Percentiles rank a stretch among this genome's conserved stretches.
phyloP scores from a whole-genome alignment of 2,113 vertebrate genomes.

The Dipodomys stephensi region DNA sequence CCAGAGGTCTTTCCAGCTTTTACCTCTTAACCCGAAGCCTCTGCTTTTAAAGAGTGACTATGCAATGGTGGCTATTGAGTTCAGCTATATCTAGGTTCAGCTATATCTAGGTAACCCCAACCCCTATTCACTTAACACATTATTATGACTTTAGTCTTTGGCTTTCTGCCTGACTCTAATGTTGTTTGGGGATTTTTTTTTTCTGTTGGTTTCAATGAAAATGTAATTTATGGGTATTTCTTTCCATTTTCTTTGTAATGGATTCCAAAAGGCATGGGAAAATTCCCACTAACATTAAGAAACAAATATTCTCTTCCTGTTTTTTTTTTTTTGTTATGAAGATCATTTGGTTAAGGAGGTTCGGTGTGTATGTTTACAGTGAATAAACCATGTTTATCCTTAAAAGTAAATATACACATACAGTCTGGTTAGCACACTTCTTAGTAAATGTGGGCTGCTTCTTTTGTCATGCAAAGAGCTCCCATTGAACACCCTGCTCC shows the following conservation, averaged over 20 bases:
- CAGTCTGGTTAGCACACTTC: not conserved
- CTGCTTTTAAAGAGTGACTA: accelerated
- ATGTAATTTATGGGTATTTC: not conserved
- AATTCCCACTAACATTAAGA: conserved; percentile 28
- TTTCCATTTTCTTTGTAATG: not conserved
- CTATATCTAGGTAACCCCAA: not conserved
- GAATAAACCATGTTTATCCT: conserved; percentile 23
- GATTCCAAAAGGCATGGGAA: conserved; percentile 43
- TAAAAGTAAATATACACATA: not conserved
- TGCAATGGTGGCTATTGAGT: not conserved
- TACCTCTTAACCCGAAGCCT: not conserved
- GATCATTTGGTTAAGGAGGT: conserved; percentile 18
- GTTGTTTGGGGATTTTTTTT: not conserved
- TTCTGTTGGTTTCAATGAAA: conserved; percentile 43
- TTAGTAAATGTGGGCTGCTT: not conserved
- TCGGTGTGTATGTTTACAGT: not conserved
- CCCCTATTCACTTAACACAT: not conserved
- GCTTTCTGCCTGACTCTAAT: not conserved
- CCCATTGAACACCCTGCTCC: not conserved
- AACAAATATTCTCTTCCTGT: not conserved
- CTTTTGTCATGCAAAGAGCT: not conserved
- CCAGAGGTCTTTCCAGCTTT: not conserved
- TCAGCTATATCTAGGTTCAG: too few relatives aligned
- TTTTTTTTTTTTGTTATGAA: not conserved
- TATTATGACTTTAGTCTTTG: not conserved